phyloP scores from a whole-genome alignment of 2,113 vertebrate genomes.

The Cebidichthys violaceus region DNA sequence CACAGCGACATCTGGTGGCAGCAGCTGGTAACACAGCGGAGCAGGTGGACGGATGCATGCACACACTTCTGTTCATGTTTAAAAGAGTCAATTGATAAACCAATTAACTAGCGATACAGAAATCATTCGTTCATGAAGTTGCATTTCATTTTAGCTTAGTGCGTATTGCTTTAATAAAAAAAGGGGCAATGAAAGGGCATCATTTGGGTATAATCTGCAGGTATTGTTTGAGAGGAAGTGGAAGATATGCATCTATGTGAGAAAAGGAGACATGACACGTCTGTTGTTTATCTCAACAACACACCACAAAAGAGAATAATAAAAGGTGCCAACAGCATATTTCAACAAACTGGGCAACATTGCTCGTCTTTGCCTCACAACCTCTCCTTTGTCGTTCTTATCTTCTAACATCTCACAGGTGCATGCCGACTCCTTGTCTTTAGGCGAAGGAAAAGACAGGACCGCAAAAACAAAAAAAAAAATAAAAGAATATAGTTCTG shows the following conservation, averaged over 20 bases:
- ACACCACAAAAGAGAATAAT: neutral
- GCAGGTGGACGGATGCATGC: neutral
- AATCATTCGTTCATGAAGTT: neutral
- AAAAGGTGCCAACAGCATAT: neutral
- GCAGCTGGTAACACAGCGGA: conserved; percentile 37
- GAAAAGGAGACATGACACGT: neutral
- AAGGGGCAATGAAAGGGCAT: neutral
- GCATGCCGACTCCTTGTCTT: neutral
- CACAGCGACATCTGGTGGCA: conserved; percentile 82
- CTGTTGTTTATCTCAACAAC: neutral
- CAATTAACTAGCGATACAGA: neutral
- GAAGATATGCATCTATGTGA: neutral
- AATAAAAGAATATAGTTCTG: neutral
- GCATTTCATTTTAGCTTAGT: neutral
- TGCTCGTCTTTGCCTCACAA: neutral
- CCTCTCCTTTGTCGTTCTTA: neutral
- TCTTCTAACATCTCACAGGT: neutral
- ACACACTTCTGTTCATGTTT: neutral
- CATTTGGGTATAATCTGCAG: no score
- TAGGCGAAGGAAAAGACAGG: neutral
- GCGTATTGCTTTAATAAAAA: neutral
- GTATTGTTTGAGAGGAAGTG: neutral
- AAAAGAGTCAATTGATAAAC: neutral
- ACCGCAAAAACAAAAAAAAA: neutral
- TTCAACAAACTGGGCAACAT: neutral